Conservation (phyloP, 1,140 invertebrate species). For the Daktulosphaira vitifoliae region DNA sequence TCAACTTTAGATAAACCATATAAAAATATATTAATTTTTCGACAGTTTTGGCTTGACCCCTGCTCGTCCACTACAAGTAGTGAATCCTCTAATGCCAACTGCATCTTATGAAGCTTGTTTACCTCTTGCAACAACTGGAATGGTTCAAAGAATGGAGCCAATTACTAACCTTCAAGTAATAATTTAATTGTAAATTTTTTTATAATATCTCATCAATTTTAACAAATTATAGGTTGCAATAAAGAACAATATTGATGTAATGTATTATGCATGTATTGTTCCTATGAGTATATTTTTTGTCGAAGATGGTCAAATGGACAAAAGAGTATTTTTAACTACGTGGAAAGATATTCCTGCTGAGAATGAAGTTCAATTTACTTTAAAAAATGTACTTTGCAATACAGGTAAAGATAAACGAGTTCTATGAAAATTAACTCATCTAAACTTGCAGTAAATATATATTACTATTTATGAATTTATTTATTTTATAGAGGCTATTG, state of each 20-base stretch:
- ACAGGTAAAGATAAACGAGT: constrained; percentile 46
- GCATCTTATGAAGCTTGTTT: constrained; percentile 70
- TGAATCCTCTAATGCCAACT: constrained; percentile 72
- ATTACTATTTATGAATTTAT: neutral
- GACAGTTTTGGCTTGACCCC: constrained; percentile 91
- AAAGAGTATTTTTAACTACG: constrained; percentile 90
- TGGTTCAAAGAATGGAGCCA: constrained; percentile 94
- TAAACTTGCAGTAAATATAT: too few species aligned
- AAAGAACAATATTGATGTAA: constrained; percentile 98
- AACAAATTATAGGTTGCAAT: constrained; percentile 79
- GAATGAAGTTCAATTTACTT: constrained; percentile 68
- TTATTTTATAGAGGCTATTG: constrained; percentile 65
- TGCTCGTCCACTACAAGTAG: constrained; percentile 66
- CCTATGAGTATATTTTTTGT: constrained; percentile 89
- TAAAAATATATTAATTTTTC: too few species aligned
- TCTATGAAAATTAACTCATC: neutral
- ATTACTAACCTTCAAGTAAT: constrained; percentile 84
- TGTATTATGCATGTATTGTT: constrained; percentile 92
- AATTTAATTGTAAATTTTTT: too few species aligned
- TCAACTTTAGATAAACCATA: too few species aligned
- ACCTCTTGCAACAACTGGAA: constrained; percentile 71
- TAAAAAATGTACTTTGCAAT: constrained; percentile 51
- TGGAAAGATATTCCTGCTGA: constrained; percentile 99
- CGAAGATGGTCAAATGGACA: constrained; percentile 97
- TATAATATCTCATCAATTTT: too few species aligned